These are phyloP conservation scores for Telmatochromis sp. DNA, from an alignment of 2,113 vertebrate genomes.

Conservation along the genomic window DNA sequence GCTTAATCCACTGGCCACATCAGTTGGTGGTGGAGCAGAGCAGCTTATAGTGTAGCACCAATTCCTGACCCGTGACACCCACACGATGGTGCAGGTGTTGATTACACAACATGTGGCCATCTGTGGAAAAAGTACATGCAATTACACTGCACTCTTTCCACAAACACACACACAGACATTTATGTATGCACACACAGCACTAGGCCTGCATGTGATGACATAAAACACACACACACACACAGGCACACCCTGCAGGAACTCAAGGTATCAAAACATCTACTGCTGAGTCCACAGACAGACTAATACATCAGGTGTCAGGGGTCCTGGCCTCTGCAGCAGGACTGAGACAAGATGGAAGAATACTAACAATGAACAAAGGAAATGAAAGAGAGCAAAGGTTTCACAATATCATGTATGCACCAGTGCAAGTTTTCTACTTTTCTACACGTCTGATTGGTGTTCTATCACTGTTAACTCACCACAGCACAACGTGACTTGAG, in stretches of 20 bases:
- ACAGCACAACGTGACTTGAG: slow-evolving; percentile 29
- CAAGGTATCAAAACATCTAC: slow-evolving; percentile 10
- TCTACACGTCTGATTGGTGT: not conserved
- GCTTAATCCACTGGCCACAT: slow-evolving; percentile 24
- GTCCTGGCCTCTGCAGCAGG: slow-evolving; percentile 27
- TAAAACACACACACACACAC: not conserved
- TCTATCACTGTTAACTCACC: not conserved
- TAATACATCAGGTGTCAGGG: slow-evolving; percentile 43
- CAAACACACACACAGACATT: not conserved
- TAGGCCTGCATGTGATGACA: not conserved
- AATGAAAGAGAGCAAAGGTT: not conserved
- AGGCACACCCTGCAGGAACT: not conserved
- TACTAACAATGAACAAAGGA: not conserved
- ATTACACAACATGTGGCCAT: slow-evolving; percentile 32
- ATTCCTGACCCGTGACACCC: slow-evolving; percentile 23
- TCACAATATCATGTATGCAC: not conserved
- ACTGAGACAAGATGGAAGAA: not conserved
- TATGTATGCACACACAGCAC: not conserved
- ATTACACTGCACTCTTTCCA: not conserved
- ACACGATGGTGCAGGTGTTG: slow-evolving; percentile 8
- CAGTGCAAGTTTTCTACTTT: not conserved
- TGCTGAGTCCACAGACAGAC: slow-evolving; percentile 32
- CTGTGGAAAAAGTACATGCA: not conserved
- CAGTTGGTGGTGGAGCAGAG: not conserved
- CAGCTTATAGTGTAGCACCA: not conserved